Evolutionary conservation across 2,888 invertebrate species (phyloP).

Genomic region (Archips xylosteana): DNA sequence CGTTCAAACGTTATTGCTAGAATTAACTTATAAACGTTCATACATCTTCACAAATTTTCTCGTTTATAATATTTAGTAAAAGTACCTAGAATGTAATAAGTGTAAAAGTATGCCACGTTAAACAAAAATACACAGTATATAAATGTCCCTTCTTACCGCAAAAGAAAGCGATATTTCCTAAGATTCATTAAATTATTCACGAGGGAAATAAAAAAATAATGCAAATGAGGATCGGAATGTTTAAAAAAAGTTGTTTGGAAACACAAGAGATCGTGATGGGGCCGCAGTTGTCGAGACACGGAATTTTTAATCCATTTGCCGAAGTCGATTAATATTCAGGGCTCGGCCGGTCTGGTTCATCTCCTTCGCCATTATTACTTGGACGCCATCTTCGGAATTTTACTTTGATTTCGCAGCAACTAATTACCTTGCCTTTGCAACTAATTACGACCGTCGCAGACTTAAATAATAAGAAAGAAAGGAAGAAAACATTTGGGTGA

Average conservation of each 20-base stretch:
- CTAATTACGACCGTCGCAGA: conserved; percentile 55
- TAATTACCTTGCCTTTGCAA: conserved; percentile 78
- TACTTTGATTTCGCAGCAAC: conserved; percentile 77
- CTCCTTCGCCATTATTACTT: conserved; percentile 82
- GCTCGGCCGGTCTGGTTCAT: conserved; percentile 84
- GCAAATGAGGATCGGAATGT: conserved; percentile 78
- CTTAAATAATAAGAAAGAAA: conserved; percentile 8
- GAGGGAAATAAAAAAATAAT: conserved; percentile 79
- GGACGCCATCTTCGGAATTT: conserved; percentile 69
- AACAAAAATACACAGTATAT: conserved; percentile 23
- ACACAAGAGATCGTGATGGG: conserved; percentile 76
- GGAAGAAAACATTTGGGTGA: no score
- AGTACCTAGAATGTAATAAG: no score
- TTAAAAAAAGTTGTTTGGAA: conserved; percentile 83
- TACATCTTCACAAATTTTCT: no score
- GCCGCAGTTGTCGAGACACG: conserved; percentile 74
- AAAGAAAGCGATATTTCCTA: conserved; percentile 71
- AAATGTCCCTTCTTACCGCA: conserved; percentile 50
- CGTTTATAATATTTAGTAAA: no score
- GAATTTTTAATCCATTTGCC: conserved; percentile 86
- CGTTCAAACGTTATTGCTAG: no score
- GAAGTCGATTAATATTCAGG: conserved; percentile 85
- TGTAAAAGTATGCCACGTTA: neutral
- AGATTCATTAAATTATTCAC: conserved; percentile 84
- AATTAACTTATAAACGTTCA: no score